phyloP scores from a whole-genome alignment of 1,140 invertebrate genomes.

The Pachyrhynchus sulphureomaculatus region DNA sequence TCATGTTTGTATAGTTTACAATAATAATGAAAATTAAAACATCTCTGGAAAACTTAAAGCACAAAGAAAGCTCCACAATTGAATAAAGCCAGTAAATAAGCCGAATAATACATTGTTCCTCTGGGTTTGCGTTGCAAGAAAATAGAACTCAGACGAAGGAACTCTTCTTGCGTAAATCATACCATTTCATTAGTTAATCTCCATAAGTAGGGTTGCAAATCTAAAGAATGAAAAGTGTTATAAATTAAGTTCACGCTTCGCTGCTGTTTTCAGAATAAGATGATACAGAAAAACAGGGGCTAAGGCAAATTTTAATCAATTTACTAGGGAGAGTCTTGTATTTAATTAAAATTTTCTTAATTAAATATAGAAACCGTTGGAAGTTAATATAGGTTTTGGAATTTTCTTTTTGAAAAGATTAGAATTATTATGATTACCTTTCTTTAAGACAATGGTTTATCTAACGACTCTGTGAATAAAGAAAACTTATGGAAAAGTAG shows the following conservation, averaged over 20 bases:
- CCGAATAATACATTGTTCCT: too few relatives aligned
- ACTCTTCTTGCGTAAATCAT: slow-evolving; percentile 26
- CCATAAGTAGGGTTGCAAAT: slow-evolving; percentile 39
- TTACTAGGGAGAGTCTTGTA: slow-evolving; percentile 17
- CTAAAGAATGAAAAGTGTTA: slow-evolving; percentile 36
- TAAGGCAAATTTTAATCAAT: slow-evolving; percentile 33
- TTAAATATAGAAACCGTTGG: slow-evolving; percentile 26
- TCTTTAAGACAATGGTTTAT: too few relatives aligned
- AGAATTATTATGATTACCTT: too few relatives aligned
- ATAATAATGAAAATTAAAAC: too few relatives aligned
- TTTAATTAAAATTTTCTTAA: slow-evolving; percentile 33
- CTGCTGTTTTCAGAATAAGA: slow-evolving; percentile 10
- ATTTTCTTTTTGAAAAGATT: too few relatives aligned
- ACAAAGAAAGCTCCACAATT: too few relatives aligned
- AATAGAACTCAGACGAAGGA: background rate
- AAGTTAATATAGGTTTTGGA: slow-evolving; percentile 1
- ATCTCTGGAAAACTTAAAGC: too few relatives aligned
- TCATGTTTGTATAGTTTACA: too few relatives aligned
- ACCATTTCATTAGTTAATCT: slow-evolving; percentile 40
- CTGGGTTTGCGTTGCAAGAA: too few relatives aligned
- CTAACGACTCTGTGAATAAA: too few relatives aligned
- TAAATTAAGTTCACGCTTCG: slow-evolving; percentile 25
- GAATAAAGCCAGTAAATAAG: too few relatives aligned
- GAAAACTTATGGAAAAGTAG: too few relatives aligned
- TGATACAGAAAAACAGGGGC: slow-evolving; percentile 31